Base-by-base conservation (phyloP, 2,888 invertebrate genomes). In the Micropterix aruncella region DNA sequence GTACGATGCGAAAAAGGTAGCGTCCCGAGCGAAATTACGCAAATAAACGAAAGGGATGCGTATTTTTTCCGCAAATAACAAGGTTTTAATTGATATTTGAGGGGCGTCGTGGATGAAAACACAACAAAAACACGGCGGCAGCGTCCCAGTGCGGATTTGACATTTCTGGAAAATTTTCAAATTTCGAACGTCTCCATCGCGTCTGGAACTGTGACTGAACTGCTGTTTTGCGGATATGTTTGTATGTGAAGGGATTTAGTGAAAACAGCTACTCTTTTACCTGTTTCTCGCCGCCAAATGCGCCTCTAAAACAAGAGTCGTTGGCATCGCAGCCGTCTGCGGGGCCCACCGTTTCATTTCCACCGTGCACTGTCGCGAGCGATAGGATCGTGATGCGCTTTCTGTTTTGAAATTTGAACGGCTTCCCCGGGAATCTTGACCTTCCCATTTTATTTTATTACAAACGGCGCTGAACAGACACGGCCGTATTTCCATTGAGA, bases 361-460 rank as follows among this genome's bases (percentile, higher is more conserved):
- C 65, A 50, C 56, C 55, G 49, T 56, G 53, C 53, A 73, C 69
- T 60, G 74, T 65, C 57, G 74, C 73, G n/a, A n/a, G n/a, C 57
- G 79, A 79, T 65, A 85, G 73, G 62, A 87, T 84, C 72, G 83
- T 85, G 60, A 87, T 78, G 67, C 87, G 80, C 66, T 84, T 86
- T 74, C 84, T 81, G 70, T 84, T 84, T 63, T 84, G 82, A 71
- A 84, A 82, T 75, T 86, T 88, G 56, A 84, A 80, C 65, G 87
- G 87, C 75, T 86, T 87, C 61, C 88, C 87, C 62, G 88, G 87
- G 78, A 87, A 87, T 76, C 82, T 82, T 67, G 81, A 81, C 72
- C 80, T 79, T 71, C 81, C 82, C 83, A 83, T 83, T 70, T 73
- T 76, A 74, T 64, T 68, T 57, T 63, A 58, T 65, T 67, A 70